phyloP scores from a whole-genome alignment of 1,140 invertebrate genomes.

The Drosophila willistoni region DNA sequence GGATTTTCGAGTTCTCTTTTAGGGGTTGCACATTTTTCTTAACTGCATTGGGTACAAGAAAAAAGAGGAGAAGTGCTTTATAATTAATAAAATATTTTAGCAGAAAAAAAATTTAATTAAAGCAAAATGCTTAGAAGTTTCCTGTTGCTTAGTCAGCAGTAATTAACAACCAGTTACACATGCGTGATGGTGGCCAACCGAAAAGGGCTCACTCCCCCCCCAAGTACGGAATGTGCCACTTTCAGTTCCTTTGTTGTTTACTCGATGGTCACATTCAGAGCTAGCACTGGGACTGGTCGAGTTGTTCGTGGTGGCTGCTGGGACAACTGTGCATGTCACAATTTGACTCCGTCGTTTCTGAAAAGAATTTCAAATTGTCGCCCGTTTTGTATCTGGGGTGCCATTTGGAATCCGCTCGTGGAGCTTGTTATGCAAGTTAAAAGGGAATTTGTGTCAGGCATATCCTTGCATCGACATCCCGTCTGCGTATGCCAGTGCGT shows the following conservation, averaged over 20 bases:
- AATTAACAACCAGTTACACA: conserved; percentile 50
- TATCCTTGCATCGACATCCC: conserved; percentile 16
- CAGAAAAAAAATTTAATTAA: conserved; percentile 58
- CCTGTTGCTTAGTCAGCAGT: conserved; percentile 37
- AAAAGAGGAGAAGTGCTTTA: conserved; percentile 15
- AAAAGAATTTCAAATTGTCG: conserved; percentile 57
- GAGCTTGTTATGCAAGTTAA: conserved; percentile 49
- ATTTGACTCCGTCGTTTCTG: conserved; percentile 47
- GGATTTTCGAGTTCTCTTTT: neutral
- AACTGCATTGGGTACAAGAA: neutral
- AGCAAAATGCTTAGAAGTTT: conserved; percentile 54
- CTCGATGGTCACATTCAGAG: conserved; percentile 28
- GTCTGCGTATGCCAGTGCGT: conserved; percentile 43
- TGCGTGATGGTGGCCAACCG: conserved; percentile 35
- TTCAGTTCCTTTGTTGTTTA: conserved; percentile 35
- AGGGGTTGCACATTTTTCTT: conserved; percentile 1
- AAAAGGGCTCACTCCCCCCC: conserved; percentile 2
- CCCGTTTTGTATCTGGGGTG: conserved; percentile 25
- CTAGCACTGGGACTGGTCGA: conserved; percentile 28
- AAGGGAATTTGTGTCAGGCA: conserved; percentile 57
- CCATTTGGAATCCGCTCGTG: conserved; percentile 10
- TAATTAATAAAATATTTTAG: conserved; percentile 47
- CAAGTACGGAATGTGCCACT: conserved; percentile 28
- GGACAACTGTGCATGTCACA: conserved; percentile 49
- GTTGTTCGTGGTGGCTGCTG: conserved; percentile 6